Evolutionary conservation across 2,888 invertebrate species (phyloP), one percentile per base, ranked within the genome.

Genomic region (Ashinkailepas kermadecensis): DNA sequence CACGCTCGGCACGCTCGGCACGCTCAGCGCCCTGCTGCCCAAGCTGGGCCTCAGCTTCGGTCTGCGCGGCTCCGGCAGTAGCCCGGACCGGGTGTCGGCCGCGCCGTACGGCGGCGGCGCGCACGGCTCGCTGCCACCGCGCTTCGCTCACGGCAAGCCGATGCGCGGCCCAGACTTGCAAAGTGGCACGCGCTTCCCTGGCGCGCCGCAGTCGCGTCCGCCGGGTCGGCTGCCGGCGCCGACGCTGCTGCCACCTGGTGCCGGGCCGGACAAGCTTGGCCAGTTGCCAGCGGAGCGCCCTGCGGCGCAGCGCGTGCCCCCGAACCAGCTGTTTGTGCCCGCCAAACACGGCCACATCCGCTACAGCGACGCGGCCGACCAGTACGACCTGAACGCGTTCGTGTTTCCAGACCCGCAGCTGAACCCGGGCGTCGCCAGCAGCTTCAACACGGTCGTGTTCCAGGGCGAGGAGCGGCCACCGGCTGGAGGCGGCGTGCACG

Each of bases 1-100:
- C 6, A 79, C 79, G 57, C 79, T 79, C 13, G 79, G 79, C 25
- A 79, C 79, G 0, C 79, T 79, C 13, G 79, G 79, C 23, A 79
- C 79, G 15, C 79, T 79, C 12, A 23, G 79, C 12, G 23, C 79
- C 13, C 58, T 79, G 23, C 79, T 79, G 25, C 79, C 79, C 12
- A 79, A 79, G 58, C 58, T 79, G n/a, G 79, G 79, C 0, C 58
- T 79, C 13, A 79, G 58, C 12, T 79, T 79, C n/a, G 79, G 58
- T 6, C 79, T 79, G 58, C 58, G 79, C 3, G 15, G 21, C 11
- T 57, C 58, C 2, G 57, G 57, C 56, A 21, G 74, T 1, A 56
- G 23, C 23, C 25, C 79, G 23, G 79, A 79, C 21, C 79, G 79
- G 10, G 54, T 6, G 21, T 6, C 56, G 56, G 74, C 9, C 21